These are phyloP conservation scores for Rhabdomys dilectus DNA, from an alignment of 2,113 vertebrate genomes.

Conservation along the genomic window DNA sequence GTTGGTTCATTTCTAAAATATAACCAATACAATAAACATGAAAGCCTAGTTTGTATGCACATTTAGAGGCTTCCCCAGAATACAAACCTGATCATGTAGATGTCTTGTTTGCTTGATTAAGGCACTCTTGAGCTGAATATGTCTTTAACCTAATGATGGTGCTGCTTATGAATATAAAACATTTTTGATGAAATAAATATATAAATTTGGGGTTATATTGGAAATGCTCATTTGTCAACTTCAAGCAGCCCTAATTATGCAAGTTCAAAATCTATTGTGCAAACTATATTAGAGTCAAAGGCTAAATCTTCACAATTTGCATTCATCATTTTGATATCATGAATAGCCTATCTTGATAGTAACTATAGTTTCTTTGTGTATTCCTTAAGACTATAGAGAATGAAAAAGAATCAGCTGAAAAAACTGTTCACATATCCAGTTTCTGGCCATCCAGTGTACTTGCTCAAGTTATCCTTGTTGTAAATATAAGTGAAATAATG, in stretches of 20 bases:
- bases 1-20: background rate
- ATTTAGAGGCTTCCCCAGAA: background rate
- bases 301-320: fast-evolving
- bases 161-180: background rate
- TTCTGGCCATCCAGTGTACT: background rate
- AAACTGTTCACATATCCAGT: background rate
- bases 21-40: background rate
- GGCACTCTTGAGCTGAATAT: background rate
- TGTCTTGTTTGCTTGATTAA: background rate
- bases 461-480: background rate
- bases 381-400: background rate
- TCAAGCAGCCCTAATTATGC: background rate
- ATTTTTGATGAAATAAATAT: background rate
- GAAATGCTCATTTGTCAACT: fast-evolving
- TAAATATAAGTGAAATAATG: background rate
- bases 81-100: background rate
- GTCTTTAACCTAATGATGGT: background rate
- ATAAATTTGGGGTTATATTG: background rate
- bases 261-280: background rate
- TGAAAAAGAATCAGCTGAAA: background rate
- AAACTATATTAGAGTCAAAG: background rate
- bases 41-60: background rate
- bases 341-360: background rate
- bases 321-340: background rate
- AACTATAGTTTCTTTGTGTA: background rate